These are phyloP conservation scores for Mythimna vitellina DNA, from an alignment of 2,888 invertebrate species.

Conservation along the genomic window DNA sequence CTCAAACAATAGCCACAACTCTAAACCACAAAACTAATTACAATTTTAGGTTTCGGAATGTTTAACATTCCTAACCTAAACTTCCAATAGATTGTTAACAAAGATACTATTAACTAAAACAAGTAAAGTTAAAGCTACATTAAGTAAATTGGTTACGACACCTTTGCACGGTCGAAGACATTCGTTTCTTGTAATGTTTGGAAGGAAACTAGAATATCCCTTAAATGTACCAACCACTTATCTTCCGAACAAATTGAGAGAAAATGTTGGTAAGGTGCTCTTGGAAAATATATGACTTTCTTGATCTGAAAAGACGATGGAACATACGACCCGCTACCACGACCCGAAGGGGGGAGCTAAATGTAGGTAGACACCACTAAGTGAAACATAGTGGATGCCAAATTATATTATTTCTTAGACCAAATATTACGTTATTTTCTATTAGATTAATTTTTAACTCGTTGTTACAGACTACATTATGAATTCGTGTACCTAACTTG, in stretches of 20 bases:
- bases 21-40: constrained; percentile 6
- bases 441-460: too few species aligned
- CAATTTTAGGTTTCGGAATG: constrained; percentile 12
- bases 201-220: not conserved
- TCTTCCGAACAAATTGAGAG: constrained; percentile 27
- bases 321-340: constrained; percentile 6
- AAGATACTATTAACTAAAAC: constrained; percentile 19
- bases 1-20: constrained; percentile 11
- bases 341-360: not conserved
- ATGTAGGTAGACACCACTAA: not conserved
- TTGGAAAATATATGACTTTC: constrained; percentile 10
- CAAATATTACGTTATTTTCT: too few species aligned
- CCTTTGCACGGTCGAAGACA: constrained; percentile 10
- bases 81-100: constrained; percentile 19
- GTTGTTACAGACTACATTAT: too few species aligned
- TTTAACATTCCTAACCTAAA: not conserved
- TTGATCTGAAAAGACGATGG: not conserved
- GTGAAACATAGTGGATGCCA: constrained; percentile 4
- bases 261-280: constrained; percentile 10
- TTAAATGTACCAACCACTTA: constrained; percentile 24
- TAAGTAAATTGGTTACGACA: constrained; percentile 30
- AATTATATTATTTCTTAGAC: constrained; percentile 3
- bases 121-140: constrained; percentile 10
- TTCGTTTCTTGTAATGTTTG: constrained; percentile 4
- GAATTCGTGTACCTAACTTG: too few species aligned